Percentiles rank a stretch among this genome's conserved stretches.
Evolutionary conservation across 2,888 invertebrate genomes (phyloP).

Genomic region (Eustalomyia histrio): DNA sequence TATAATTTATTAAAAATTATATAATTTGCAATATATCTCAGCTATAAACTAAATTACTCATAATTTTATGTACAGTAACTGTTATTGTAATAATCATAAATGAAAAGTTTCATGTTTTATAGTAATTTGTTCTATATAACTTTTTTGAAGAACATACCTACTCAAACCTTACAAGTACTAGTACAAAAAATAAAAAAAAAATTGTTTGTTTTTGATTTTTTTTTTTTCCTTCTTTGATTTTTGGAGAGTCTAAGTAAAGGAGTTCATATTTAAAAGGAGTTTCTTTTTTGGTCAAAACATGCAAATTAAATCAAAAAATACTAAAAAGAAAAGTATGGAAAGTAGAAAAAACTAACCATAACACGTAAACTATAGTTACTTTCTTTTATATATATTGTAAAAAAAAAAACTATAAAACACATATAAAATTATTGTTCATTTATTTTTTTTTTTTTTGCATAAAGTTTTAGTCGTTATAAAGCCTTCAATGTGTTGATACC

Average conservation of each 20-base stretch:
- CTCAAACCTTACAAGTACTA: neutral
- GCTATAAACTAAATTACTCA: neutral
- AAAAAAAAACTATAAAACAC: conserved; percentile 15
- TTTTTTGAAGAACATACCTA: neutral
- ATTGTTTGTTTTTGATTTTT: neutral
- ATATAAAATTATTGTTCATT: conserved; percentile 50
- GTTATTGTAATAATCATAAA: neutral
- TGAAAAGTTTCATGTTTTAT: conserved; percentile 59
- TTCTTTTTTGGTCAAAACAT: conserved; percentile 49
- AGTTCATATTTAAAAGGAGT: neutral
- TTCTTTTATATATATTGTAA: neutral
- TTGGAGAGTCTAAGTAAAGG: neutral
- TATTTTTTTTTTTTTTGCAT: conserved; percentile 42
- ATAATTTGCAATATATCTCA: too few species aligned
- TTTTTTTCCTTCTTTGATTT: neutral
- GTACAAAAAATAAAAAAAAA: neutral
- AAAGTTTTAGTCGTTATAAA: conserved; percentile 56
- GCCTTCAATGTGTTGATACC: conserved; percentile 60
- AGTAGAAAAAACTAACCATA: conserved; percentile 18
- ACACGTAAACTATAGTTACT: conserved; percentile 40
- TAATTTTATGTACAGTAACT: neutral
- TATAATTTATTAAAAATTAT: too few species aligned
- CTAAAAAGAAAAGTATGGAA: conserved; percentile 25
- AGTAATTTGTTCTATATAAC: conserved; percentile 62
- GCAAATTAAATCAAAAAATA: conserved; percentile 57